These are phyloP conservation scores for Diachasma alloeum DNA, from an alignment of 1,140 invertebrate genomes.

Conservation along the genomic window DNA sequence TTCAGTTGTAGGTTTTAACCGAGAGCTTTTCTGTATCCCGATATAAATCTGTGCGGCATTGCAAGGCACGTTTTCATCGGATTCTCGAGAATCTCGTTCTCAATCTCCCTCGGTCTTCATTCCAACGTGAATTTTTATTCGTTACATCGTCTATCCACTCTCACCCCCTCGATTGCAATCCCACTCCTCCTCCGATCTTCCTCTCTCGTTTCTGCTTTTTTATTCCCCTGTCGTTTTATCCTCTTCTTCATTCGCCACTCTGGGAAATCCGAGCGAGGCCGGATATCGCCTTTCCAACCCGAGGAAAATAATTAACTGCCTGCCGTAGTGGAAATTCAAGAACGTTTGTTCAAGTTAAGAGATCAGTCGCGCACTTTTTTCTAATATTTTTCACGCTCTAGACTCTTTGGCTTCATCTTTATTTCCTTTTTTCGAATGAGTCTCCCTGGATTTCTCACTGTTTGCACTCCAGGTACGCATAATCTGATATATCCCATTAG, in stretches of 20 bases:
- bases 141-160: constrained; percentile 17
- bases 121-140: constrained; percentile 29
- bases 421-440: not conserved
- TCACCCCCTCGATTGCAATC: not conserved
- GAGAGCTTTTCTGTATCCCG: not conserved
- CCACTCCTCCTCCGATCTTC: not conserved
- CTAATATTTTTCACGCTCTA: not conserved
- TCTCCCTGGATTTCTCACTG: constrained; percentile 13
- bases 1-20: not conserved
- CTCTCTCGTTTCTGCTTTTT: constrained; percentile 4
- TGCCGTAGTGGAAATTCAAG: constrained; percentile 43
- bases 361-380: constrained; percentile 2
- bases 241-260: constrained; percentile 10
- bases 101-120: constrained; percentile 30
- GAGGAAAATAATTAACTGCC: constrained; percentile 48
- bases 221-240: not conserved
- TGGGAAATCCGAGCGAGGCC: constrained; percentile 29
- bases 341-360: constrained; percentile 50
- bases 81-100: constrained; percentile 26
- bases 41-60: constrained; percentile 27
- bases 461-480: constrained; percentile 17
- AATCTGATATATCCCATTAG: constrained; percentile 31
- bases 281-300: constrained; percentile 36
- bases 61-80: constrained; percentile 29
- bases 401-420: not conserved